Base-by-base conservation (phyloP, 2,888 invertebrate genomes). In the Callyntrura guangdongensis region DNA sequence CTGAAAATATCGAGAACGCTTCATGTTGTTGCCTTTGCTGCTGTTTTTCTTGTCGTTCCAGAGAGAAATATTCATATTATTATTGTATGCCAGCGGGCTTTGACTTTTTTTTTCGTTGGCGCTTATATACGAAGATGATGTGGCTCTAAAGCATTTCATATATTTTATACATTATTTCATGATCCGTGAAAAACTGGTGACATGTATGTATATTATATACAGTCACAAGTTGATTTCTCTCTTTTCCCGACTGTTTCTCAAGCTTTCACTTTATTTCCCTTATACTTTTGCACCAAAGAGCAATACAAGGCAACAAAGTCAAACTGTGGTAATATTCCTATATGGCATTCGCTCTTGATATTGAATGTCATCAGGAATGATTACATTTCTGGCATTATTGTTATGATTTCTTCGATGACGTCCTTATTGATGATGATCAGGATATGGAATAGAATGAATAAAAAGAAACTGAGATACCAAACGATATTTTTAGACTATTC, bases 141-240 rank as follows among this genome's bases (percentile, higher is more conserved):
- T 69, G 83, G 20, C 47, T 27, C 53, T 67, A 27, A 88, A 69
- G 82, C 25, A 84, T 2, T 67, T 84, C 77, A 64, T 87, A 91
- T 85, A 90, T 86, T 90, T 90, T 56, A 86, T 84, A 56, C 53
- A 87, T 87, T 88, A 91, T 91, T 91, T 91, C 64, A 87, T 91
- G 91, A 87, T 79, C 87, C 91, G 87, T 79, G 47, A 77, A 87
- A 91, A 86, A 61, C n/a, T 74, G 74, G 74, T 74, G 74, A 74
- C 49, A 74, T 49, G 9, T 17, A 61, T 8, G 17, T 61, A 20
- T 20, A 47, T 49, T 17, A 61, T 8, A 17, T 61, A 20, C 9
- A 47, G 49, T 49, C 74, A 74, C 74, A 74, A 74, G 27, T 72
- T 22, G 22, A 74, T 49, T 74, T 49, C 22, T 77, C 64, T 77